Evolutionary conservation across 2,113 vertebrate genomes (phyloP).

Genomic region (Pitta sordida): DNA sequence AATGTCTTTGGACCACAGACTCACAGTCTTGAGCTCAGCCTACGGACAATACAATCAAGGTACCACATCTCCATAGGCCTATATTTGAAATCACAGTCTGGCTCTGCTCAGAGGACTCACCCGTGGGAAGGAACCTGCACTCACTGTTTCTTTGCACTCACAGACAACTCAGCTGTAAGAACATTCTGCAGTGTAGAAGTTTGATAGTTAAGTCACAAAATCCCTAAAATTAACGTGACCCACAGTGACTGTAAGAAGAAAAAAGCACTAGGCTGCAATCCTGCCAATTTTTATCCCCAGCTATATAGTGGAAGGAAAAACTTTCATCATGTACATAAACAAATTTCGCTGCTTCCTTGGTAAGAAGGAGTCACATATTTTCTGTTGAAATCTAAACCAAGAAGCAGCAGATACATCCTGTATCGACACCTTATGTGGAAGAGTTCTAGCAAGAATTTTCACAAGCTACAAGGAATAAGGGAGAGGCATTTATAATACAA

Average conservation of each 20-base stretch:
- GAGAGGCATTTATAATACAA: not conserved
- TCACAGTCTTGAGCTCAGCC: not conserved
- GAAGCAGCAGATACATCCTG: not conserved
- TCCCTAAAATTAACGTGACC: not conserved
- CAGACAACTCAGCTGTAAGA: not conserved
- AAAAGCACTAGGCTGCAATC: not conserved
- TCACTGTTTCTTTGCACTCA: not conserved
- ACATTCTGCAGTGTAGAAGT: not conserved
- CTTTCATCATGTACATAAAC: not conserved
- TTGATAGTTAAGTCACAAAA: not conserved
- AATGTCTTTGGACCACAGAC: not conserved
- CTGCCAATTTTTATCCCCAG: not conserved
- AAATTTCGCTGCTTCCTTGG: not conserved
- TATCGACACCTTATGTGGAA: accelerated
- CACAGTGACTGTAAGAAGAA: not conserved
- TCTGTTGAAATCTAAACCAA: not conserved
- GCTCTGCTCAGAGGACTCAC: not conserved
- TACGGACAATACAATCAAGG: not conserved
- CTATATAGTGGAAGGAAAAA: not conserved
- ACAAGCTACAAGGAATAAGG: not conserved
- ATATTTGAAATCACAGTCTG: not conserved
- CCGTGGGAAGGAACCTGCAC: not conserved
- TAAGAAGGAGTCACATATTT: not conserved
- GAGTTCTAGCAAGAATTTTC: not conserved
- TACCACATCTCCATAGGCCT: not conserved